Base-by-base conservation (phyloP, 2,797 vertebrate species). In the Pagetopsis macropterus region DNA sequence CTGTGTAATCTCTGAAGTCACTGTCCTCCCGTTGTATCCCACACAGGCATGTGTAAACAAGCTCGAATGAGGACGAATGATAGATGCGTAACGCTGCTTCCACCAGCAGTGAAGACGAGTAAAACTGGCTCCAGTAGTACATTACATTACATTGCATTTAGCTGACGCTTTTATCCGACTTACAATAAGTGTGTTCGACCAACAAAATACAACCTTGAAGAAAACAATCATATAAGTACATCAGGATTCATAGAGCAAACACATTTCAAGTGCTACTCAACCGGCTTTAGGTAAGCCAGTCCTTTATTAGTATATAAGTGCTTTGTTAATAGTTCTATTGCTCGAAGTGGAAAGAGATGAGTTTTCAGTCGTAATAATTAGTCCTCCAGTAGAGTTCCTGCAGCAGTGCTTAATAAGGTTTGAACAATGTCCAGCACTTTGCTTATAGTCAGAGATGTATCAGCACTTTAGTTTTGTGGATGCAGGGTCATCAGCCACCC, bases 381-480 rank as follows among this genome's bases (percentile, higher is more conserved):
- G 54, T 70, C 48, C 9, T 65, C 44, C 54, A 46, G 52, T 65
- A 19, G 55, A 62, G 55, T 46, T 74, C 21, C 64, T 66, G 40
- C 51, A 41, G 43, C 54, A 16, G 27, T 49, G 40, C 77, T 66
- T 78, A 69, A 83, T 74, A 76, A 57, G 21, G 13, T 1, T 1
- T 75, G 69, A 74, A 76, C 66, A 68, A 82, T 89, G 70, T 58
- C 17, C 44, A 60, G 45, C 57, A 23, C 66, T 64, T 67, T 76
- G 49, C 75, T n/a, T 69, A 14, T 66, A 54, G 71, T 76, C 83
- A 76, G 69, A 78, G 76, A 81, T 65, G 76, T 46, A 75, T 86
- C 83, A 75, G 80, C 76, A 70, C 55, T 85, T 75, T n/a, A 75
- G 73, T 62, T 82, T 58, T 63, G 65, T 84, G 57, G 44, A 81